These are phyloP conservation scores for Podarcis siculus DNA, from an alignment of 2,797 vertebrate genomes.

Conservation along the genomic window DNA sequence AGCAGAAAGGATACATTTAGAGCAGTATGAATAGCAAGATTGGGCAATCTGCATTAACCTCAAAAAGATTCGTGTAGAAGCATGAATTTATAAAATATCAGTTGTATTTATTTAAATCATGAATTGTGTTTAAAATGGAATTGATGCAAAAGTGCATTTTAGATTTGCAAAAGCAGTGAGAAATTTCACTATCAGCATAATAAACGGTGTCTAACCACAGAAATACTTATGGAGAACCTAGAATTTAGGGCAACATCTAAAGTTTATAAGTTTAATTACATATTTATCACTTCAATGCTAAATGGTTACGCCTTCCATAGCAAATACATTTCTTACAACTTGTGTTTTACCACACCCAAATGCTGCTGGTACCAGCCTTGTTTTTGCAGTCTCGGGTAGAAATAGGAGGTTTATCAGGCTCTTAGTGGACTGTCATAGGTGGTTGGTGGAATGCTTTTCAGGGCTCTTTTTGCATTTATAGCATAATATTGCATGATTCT, in stretches of 20 bases:
- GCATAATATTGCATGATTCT: neutral
- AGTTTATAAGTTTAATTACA: no score
- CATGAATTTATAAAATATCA: neutral
- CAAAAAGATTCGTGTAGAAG: conserved; percentile 15
- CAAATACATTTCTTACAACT: neutral
- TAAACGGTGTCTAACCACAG: conserved; percentile 13
- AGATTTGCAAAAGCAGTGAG: neutral
- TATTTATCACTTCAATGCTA: neutral
- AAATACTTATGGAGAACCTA: neutral
- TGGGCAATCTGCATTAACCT: neutral
- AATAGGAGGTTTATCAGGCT: neutral
- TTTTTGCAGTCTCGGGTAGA: neutral
- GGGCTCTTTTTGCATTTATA: neutral
- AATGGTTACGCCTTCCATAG: neutral
- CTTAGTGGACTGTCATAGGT: neutral
- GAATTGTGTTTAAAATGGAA: neutral
- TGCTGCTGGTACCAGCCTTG: neutral
- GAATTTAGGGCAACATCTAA: no score
- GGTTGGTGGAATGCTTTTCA: neutral
- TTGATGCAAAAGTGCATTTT: neutral
- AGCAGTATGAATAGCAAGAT: neutral
- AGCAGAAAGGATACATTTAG: neutral
- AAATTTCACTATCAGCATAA: neutral
- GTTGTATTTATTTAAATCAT: conserved; percentile 7
- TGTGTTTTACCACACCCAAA: neutral